A percentile compares a stretch with the other conserved stretches of the same genome.
phyloP scores from a whole-genome alignment of 2,113 vertebrate genomes.

The Chauna torquata region DNA sequence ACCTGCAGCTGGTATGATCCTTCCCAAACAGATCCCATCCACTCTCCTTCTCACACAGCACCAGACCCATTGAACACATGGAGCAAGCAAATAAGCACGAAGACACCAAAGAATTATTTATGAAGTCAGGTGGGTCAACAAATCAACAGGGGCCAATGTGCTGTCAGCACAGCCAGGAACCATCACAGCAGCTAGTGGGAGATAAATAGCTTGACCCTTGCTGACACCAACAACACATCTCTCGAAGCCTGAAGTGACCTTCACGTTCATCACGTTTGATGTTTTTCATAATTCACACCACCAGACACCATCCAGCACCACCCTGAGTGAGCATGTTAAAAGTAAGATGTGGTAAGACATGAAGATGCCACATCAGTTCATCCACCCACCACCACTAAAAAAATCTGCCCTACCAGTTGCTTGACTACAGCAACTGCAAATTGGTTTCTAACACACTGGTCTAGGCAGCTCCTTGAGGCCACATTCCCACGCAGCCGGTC shows the following conservation, averaged over 20 bases:
- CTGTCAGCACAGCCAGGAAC: neutral
- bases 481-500: rapidly evolving
- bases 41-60: too few species aligned
- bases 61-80: too few species aligned
- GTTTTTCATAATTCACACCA: neutral
- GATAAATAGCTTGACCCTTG: neutral
- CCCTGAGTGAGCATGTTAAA: neutral
- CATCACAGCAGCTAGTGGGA: neutral
- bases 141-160: rapidly evolving
- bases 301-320: rapidly evolving
- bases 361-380: neutral
- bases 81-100: neutral
- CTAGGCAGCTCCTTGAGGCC: neutral
- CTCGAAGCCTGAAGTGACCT: neutral
- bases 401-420: neutral
- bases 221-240: neutral
- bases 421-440: neutral
- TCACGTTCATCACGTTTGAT: neutral
- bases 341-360: neutral
- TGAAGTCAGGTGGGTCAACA: neutral
- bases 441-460: neutral
- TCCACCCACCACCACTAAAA: neutral
- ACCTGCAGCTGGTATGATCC: neutral
- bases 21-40: neutral
- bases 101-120: neutral